Conservation (phyloP, 2,113 vertebrate genomes). For the Dipodomys merriami region DNA sequence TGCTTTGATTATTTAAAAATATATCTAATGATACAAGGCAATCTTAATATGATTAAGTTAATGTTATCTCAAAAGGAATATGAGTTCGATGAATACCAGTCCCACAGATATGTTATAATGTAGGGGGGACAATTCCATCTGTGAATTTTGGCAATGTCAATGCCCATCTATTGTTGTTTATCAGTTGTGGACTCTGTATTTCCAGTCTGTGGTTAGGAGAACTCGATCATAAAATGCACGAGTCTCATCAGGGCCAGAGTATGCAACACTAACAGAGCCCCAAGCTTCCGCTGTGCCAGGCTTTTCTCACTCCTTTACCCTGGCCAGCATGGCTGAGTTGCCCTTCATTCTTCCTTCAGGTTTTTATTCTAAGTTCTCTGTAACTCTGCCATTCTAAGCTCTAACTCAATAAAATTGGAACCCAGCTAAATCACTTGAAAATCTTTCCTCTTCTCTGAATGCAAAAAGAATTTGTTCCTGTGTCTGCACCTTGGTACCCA, state of each 20-base stretch:
- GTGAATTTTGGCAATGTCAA: not conserved
- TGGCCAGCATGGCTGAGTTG: not conserved
- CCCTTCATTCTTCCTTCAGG: not conserved
- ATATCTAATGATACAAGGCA: not conserved
- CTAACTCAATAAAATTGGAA: not conserved
- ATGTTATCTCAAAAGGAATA: not conserved
- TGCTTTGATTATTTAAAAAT: slow-evolving; percentile 2
- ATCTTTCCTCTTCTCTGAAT: not conserved
- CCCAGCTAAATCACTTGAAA: not conserved
- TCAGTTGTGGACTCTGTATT: not conserved
- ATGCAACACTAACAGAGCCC: not conserved
- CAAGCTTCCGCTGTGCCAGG: accelerated
- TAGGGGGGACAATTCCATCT: not conserved
- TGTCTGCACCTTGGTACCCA: not conserved
- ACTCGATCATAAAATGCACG: no score
- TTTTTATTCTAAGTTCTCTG: not conserved
- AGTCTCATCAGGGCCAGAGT: no score
- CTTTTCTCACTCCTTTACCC: not conserved
- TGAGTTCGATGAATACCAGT: not conserved
- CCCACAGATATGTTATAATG: not conserved
- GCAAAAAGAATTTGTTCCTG: not conserved
- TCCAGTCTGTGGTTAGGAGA: not conserved
- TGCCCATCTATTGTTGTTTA: not conserved
- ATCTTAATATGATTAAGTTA: not conserved
- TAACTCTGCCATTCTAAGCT: accelerated